Evolutionary conservation across 2,113 vertebrate species (phyloP).

Genomic region (Cryptotis parvus): DNA sequence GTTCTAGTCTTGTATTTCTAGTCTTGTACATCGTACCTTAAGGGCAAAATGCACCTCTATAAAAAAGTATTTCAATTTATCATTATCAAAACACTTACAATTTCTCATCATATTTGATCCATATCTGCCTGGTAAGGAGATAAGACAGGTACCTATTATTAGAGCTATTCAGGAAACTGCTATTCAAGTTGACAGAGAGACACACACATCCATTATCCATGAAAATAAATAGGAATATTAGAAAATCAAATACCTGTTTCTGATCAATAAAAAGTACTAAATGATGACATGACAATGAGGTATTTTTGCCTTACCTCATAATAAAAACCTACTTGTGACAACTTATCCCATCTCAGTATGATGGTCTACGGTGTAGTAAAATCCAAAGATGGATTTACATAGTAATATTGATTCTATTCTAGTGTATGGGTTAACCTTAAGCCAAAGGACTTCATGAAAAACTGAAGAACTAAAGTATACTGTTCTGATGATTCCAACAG

Average conservation of each 20-base stretch:
- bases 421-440: background rate
- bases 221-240: slow-evolving; percentile 30
- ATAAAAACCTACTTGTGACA: slow-evolving; percentile 49
- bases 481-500: too few species aligned
- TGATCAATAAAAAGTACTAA: slow-evolving; percentile 40
- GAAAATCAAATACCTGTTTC: background rate
- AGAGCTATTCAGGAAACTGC: background rate
- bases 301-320: background rate
- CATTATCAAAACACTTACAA: background rate
- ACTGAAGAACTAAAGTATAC: too few species aligned
- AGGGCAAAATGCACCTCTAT: background rate
- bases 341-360: background rate
- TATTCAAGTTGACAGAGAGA: slow-evolving; percentile 23
- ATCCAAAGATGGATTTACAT: slow-evolving; percentile 3
- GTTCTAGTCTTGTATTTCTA: too few species aligned
- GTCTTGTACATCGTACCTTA: background rate
- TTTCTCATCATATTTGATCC: background rate
- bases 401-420: background rate
- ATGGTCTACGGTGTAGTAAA: background rate
- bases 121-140: background rate
- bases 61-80: background rate
- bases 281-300: background rate
- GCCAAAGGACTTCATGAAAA: too few species aligned
- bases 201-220: slow-evolving; percentile 40
- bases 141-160: background rate